Percentiles rank a stretch among this genome's conserved stretches.
These are phyloP conservation scores for Hemibagrus guttatus DNA, from an alignment of 2,797 vertebrate species.

Conservation along the genomic window DNA sequence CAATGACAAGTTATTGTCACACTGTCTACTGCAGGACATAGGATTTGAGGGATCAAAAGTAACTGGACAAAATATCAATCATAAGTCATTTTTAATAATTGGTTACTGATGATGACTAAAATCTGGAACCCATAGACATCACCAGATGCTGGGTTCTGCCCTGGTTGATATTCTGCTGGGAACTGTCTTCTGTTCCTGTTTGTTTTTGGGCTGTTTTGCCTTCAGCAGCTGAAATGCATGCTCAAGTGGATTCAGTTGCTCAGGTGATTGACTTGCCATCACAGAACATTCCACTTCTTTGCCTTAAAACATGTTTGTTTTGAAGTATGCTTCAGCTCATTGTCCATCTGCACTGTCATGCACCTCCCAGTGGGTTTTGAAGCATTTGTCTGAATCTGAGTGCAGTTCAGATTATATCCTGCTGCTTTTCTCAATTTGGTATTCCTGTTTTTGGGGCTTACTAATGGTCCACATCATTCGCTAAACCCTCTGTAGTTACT, in stretches of 20 bases:
- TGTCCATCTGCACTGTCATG: not conserved
- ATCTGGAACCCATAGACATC: not conserved
- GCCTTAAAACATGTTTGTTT: not conserved
- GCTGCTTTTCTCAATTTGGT: not conserved
- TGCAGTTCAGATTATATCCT: not conserved
- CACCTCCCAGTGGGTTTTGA: not conserved
- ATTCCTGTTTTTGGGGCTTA: not conserved
- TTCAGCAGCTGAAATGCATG: not conserved
- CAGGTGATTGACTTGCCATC: not conserved
- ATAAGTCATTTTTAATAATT: not conserved
- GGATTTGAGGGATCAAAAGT: not conserved
- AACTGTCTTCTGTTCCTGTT: not conserved
- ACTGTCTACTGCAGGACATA: not conserved
- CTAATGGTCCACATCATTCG: not conserved
- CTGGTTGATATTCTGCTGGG: not conserved
- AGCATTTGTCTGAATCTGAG: not conserved
- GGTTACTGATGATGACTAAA: not conserved
- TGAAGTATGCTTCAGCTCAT: not conserved
- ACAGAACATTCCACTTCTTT: not conserved
- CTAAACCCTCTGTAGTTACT: not conserved
- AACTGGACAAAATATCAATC: not conserved
- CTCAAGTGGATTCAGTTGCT: not conserved
- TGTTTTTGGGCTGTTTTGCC: not conserved
- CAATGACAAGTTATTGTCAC: not conserved
- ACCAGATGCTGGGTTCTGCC: not conserved